A percentile compares a stretch with the other conserved stretches of the same genome.
These are phyloP conservation scores for Apocheima hispidaria DNA, from an alignment of 2,888 invertebrate species.

Conservation along the genomic window DNA sequence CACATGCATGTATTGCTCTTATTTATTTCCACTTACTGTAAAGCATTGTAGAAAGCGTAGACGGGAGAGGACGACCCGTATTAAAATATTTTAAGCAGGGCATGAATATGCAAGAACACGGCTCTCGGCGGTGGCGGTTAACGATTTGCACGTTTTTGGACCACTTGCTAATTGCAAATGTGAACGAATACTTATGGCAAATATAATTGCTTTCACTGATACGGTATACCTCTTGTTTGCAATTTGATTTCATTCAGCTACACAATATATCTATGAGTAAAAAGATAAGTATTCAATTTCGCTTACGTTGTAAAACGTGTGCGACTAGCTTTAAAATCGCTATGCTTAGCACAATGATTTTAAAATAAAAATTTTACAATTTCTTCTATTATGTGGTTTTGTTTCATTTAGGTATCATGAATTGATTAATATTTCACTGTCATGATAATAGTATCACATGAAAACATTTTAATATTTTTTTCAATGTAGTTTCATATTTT, in stretches of 20 bases:
- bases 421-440: no score
- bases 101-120: slow-evolving; percentile 30
- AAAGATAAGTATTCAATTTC: slow-evolving; percentile 22
- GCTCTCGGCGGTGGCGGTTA: slow-evolving; percentile 76
- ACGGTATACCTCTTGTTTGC: slow-evolving; percentile 69
- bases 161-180: slow-evolving; percentile 84
- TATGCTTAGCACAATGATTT: no score
- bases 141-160: slow-evolving; percentile 86
- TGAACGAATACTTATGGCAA: slow-evolving; percentile 83
- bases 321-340: no score
- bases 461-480: no score
- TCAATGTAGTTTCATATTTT: no score
- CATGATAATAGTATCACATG: no score
- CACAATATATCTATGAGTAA: slow-evolving; percentile 6
- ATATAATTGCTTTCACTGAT: slow-evolving; percentile 83
- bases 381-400: no score
- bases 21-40: slow-evolving; percentile 1
- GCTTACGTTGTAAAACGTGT: background rate
- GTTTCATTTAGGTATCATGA: no score
- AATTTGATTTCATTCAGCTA: slow-evolving; percentile 57
- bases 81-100: slow-evolving; percentile 68
- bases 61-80: slow-evolving; percentile 74
- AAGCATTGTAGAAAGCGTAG: slow-evolving; percentile 63
- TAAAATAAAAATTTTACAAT: no score
- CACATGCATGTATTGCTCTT: background rate